Conservation (phyloP, 2,113 vertebrate genomes). For the Stigmatopora argus region DNA sequence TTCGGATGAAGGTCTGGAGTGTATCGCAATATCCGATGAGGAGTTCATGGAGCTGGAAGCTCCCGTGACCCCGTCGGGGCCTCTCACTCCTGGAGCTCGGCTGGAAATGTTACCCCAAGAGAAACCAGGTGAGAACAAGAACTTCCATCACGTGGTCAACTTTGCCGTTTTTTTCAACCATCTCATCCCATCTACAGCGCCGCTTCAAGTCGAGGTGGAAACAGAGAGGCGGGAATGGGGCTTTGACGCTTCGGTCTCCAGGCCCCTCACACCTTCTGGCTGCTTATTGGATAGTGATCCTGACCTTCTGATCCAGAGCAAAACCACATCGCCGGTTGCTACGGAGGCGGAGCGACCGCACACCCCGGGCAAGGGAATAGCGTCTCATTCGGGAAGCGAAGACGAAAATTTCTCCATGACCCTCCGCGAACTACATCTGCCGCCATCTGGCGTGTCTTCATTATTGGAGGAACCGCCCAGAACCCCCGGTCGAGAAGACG, state of each 20-base stretch:
- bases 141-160: slow-evolving; percentile 37
- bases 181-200: slow-evolving; percentile 26
- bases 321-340: slow-evolving; percentile 51
- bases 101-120: slow-evolving; percentile 45
- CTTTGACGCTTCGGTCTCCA: slow-evolving; percentile 54
- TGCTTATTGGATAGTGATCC: slow-evolving; percentile 65
- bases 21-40: slow-evolving; percentile 62
- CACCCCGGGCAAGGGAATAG: slow-evolving; percentile 75
- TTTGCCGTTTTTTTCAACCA: slow-evolving; percentile 5
- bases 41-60: slow-evolving; percentile 53
- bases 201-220: slow-evolving; percentile 52
- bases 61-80: slow-evolving; percentile 51
- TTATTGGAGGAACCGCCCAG: slow-evolving; percentile 78
- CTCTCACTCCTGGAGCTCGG: slow-evolving; percentile 54
- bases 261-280: slow-evolving; percentile 70
- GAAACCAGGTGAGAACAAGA: slow-evolving; percentile 14
- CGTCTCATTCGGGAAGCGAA: slow-evolving; percentile 62
- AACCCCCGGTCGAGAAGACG: slow-evolving; percentile 76
- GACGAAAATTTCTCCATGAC: no score
- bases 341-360: slow-evolving; percentile 75
- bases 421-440: slow-evolving; percentile 2
- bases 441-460: slow-evolving; percentile 29
- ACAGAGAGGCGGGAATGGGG: slow-evolving; percentile 53
- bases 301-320: slow-evolving; percentile 64
- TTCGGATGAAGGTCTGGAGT: slow-evolving; percentile 29